These are phyloP conservation scores for Myiothlypis coronata DNA, from an alignment of 2,797 vertebrate species.

Conservation along the genomic window DNA sequence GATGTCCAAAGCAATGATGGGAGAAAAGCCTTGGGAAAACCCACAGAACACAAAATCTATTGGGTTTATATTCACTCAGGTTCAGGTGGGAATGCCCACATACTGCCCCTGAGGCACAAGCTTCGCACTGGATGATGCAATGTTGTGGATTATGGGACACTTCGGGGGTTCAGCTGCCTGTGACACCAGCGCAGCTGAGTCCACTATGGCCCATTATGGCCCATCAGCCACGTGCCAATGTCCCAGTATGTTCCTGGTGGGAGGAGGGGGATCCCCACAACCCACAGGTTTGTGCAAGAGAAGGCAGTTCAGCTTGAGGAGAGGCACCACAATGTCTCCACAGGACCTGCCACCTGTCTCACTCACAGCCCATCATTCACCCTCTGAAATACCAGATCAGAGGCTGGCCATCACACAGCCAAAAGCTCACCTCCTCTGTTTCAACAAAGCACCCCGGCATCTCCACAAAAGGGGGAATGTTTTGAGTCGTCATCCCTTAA, in stretches of 20 bases:
- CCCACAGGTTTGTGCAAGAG: not conserved
- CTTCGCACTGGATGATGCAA: not conserved
- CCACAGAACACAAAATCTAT: not conserved
- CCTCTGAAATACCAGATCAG: not conserved
- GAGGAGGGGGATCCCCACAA: not conserved
- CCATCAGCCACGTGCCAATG: not conserved
- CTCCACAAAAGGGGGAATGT: not conserved
- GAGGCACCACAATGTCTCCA: not conserved
- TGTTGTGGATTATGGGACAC: accelerated
- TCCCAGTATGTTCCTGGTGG: accelerated
- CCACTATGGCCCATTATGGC: no score
- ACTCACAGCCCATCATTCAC: not conserved
- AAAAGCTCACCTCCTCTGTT: not conserved
- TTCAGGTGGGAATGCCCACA: not conserved
- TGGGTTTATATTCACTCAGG: not conserved
- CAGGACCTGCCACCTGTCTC: not conserved
- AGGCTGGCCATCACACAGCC: not conserved
- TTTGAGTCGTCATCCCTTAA: not conserved
- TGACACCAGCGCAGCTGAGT: not conserved
- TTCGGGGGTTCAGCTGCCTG: accelerated
- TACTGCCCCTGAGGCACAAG: accelerated
- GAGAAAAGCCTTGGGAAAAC: not conserved
- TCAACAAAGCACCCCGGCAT: not conserved
- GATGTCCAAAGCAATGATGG: no score
- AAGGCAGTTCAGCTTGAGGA: not conserved